A percentile compares a stretch with the other conserved stretches of the same genome.
Evolutionary conservation across 2,888 invertebrate species (phyloP).

Genomic region (Dugesia japonica): DNA sequence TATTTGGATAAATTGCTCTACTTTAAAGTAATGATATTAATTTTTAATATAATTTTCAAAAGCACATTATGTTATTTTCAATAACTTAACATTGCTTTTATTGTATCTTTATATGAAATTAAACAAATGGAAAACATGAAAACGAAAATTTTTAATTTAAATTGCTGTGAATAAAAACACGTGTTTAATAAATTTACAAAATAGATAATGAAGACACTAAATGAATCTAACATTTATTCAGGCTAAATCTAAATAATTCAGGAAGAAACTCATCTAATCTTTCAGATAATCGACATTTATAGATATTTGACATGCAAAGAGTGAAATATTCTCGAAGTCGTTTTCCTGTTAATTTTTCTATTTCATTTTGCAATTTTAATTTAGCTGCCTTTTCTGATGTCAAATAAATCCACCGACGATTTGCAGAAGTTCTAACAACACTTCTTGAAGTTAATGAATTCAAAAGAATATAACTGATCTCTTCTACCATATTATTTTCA

Average conservation of each 20-base stretch:
- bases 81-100: no score
- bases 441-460: background rate
- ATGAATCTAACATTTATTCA: background rate
- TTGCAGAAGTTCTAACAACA: background rate
- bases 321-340: background rate
- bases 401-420: background rate
- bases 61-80: no score
- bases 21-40: no score
- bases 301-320: background rate
- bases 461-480: background rate
- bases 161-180: no score
- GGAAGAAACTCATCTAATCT: slow-evolving; percentile 8
- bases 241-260: background rate
- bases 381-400: background rate
- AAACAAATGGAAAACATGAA: no score
- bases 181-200: no score
- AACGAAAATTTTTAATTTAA: no score
- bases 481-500: background rate
- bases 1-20: no score
- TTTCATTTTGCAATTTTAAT: background rate
- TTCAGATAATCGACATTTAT: background rate
- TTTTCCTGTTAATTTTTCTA: slow-evolving; percentile 2
- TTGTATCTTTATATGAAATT: no score
- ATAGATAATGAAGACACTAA: no score
- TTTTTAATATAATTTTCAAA: no score